Base-by-base conservation (phyloP, 2,113 vertebrate species). In the Chaetops frenatus region DNA sequence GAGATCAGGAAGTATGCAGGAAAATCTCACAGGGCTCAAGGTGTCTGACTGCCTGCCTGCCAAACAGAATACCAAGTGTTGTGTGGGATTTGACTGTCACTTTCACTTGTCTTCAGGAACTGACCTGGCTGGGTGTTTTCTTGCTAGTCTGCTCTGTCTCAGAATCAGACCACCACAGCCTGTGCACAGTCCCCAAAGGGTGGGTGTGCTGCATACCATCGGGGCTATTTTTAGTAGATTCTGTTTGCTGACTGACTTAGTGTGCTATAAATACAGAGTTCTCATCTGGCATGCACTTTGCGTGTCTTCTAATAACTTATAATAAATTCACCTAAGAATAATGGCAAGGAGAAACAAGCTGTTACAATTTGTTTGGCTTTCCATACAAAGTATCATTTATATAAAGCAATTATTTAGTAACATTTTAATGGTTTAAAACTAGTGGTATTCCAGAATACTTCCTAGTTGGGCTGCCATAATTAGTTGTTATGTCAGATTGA, bases 211-310 rank as follows among this genome's bases (percentile, higher is more conserved):
- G 93, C 93, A 95, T 96, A 73, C 94, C 94, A 33, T 47, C 36
- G 4, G 90, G 74, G 96, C 40, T 96, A 95, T 97, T 97, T 97
- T 96, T 97, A 97, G 95, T 51, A 78, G 74, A 29, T 94, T 95
- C 71, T 93, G 81, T 94, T 96, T 97, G 93, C 95, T 88, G 90
- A 84, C 81, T 86, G 94, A 95, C 96, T 95, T 92, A 88, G 58
- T 36, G 85, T 62, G 85, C 95, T 95, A 95, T 96, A 97, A 96
- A 96, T 97, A 95, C 67, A n/a, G 70, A 73, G 78, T 88, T 96
- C 92, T 95, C 78, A 44, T 90, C 90, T 94, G 93, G 93, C 81
- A 47, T 90, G 87, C 87, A 80, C 94, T 95, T 94, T 85, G 74
- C 38, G 1, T 94, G 90, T 92, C 81, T 95, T 95, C 71, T 93